A percentile compares a stretch with the other conserved stretches of the same genome.
phyloP scores from a whole-genome alignment of 2,113 vertebrate genomes.

The Carassius gibelio region DNA sequence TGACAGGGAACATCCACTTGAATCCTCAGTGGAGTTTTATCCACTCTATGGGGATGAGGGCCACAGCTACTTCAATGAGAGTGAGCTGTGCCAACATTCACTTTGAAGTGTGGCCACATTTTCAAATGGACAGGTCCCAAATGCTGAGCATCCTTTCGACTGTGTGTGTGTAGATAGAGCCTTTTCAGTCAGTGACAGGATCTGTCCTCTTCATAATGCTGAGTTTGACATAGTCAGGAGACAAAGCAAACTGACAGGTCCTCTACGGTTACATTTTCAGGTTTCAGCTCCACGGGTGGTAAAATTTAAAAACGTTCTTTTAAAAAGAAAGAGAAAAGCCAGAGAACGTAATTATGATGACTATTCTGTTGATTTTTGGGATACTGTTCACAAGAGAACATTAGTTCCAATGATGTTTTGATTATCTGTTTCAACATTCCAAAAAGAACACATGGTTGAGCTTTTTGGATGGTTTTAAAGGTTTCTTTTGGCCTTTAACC shows the following conservation, averaged over 20 bases:
- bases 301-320: not conserved
- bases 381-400: too few species aligned
- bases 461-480: not conserved
- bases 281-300: not conserved
- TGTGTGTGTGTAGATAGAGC: constrained; percentile 11
- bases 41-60: not conserved
- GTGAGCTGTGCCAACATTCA: constrained; percentile 19
- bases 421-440: not conserved
- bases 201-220: not conserved
- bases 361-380: not conserved
- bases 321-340: not conserved
- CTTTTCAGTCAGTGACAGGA: not conserved
- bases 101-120: constrained; percentile 24
- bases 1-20: constrained; percentile 7
- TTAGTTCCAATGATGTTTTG: too few species aligned
- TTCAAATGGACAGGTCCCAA: not conserved
- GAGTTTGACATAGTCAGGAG: constrained; percentile 2
- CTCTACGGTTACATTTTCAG: not conserved
- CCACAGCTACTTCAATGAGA: constrained; percentile 16
- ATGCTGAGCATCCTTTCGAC: constrained; percentile 9
- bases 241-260: not conserved
- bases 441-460: not conserved
- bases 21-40: not conserved
- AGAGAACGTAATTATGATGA: not conserved
- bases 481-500: not conserved